These are phyloP conservation scores for Delia radicum DNA, from an alignment of 1,140 invertebrate genomes.

Conservation along the genomic window DNA sequence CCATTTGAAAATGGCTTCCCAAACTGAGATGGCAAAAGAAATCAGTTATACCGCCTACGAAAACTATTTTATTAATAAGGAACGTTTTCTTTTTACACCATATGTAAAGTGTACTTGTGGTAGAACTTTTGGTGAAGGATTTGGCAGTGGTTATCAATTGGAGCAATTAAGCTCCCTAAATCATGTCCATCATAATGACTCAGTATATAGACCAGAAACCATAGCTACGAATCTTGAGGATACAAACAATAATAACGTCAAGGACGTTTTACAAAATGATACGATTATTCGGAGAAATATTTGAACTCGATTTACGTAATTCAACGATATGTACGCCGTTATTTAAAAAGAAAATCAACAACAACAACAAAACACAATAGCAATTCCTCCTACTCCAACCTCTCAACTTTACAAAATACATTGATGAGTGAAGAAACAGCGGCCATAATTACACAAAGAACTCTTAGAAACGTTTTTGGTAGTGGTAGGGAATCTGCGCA, in stretches of 20 bases:
- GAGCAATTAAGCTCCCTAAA: background rate
- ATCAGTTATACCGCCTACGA: slow-evolving; percentile 39
- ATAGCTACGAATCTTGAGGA: background rate
- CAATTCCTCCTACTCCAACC: background rate
- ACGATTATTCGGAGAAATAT: slow-evolving; percentile 11
- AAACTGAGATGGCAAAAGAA: slow-evolving; percentile 36
- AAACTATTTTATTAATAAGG: slow-evolving; percentile 32
- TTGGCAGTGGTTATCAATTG: background rate
- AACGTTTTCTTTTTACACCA: slow-evolving; percentile 5
- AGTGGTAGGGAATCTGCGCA: background rate
- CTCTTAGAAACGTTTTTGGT: slow-evolving; percentile 38
- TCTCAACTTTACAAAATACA: background rate
- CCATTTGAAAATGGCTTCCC: slow-evolving; percentile 37
- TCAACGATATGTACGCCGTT: slow-evolving; percentile 31
- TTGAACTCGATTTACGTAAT: slow-evolving; percentile 36
- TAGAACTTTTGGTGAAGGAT: background rate
- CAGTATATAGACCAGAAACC: background rate
- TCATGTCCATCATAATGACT: background rate
- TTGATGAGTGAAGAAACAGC: slow-evolving; percentile 30
- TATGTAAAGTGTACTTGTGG: slow-evolving; percentile 27
- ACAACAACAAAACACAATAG: slow-evolving; percentile 14
- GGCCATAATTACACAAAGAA: slow-evolving; percentile 45
- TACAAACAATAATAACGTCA: background rate
- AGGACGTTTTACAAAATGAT: background rate
- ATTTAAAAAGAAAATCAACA: background rate